Base-by-base conservation (phyloP, 2,797 vertebrate species). In the Enteromius paludinosus region DNA sequence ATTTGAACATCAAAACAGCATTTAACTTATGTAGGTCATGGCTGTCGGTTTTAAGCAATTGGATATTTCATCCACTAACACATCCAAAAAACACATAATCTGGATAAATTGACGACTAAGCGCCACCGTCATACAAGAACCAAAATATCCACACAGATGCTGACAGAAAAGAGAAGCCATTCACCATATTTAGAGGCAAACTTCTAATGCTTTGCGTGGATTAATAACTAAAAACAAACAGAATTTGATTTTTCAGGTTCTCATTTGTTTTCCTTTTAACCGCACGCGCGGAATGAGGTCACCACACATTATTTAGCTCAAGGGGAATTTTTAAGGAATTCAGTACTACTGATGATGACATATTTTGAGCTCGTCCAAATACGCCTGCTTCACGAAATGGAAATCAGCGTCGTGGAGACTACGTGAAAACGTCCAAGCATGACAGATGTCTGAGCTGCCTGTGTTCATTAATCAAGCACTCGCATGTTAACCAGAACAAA, bases 211-310 rank as follows among this genome's bases (percentile, higher is more conserved):
- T 82, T 68, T 61, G 80, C 80, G 87, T 88, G 87, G 75, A 62
- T 88, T 88, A 91, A 92, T 92, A 77, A 88, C 88, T 87, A 88
- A 87, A 74, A 90, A 91, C 86, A 89, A 84, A 89, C 14, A 78
- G 56, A 83, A 81, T 59, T 18, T 72, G 82, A 45, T 35, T 82
- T 87, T 86, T 62, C 20, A 81, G 79, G 61, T 88, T 90, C 89
- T 91, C 85, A 69, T 88, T 86, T 86, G 85, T 84, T 90, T 75
- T 76, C 89, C 76, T 83, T 89, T 90, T 64, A 49, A 83, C 83
- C 82, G 87, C 71, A 17, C 47, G 87, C 83, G 62, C 81, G 86
- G 85, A 92, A 92, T 15, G 45, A 91, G 91, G 92, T 61, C 81
- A 77, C 59, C 38, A 76, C 70, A 56, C 38, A 64, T 64, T 15